Evolutionary conservation across 2,113 vertebrate genomes (phyloP), one percentile per base, ranked within the genome.

Genomic region (Laterallus jamaicensis): DNA sequence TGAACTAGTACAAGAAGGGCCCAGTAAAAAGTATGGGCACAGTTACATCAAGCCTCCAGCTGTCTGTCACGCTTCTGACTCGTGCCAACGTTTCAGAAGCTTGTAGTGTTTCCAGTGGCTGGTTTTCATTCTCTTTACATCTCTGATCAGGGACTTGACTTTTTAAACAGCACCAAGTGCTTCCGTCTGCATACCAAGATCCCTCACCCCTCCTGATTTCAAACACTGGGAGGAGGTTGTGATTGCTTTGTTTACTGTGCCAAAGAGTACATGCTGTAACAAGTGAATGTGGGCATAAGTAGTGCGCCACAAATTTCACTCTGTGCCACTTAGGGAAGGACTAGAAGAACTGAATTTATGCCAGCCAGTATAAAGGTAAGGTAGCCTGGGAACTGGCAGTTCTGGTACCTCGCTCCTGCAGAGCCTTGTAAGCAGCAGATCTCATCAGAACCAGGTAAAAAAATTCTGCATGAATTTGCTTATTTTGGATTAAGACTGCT

Each of bases 251-350:
- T 97, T 96, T 90, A 15, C 82, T 4, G 31, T 94, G 92, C 76
- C 88, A 93, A 88, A 59, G 64, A 95, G 95, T 93, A 96, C 96
- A 88, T 70, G 82, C 87, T 96, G 95, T 97, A 95, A 97, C 96
- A 95, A 95, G 88, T 96, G 82, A 96, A 64, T 78, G 82, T 90
- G 92, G 76, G 88, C 79, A 94, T 92, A 94, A 95, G 76, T 84
- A 39, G 93, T 88, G 93, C 75, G 82, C 90, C 94, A 96, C 86
- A 90, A 93, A 93, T 95, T 87, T 95, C 89, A 69, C 83, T 91
- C 62, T 0, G 16, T 87, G 81, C 77, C 94, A 92, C 92, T 81
- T 24, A 88, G 56, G 56, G 88, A 90, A 94, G 85, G 79, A 96
- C 93, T 75, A 50, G 70, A 76, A 88, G 95, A 96, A 95, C 95